Conservation (phyloP, 2,113 vertebrate species). For the Spea bombifrons region DNA sequence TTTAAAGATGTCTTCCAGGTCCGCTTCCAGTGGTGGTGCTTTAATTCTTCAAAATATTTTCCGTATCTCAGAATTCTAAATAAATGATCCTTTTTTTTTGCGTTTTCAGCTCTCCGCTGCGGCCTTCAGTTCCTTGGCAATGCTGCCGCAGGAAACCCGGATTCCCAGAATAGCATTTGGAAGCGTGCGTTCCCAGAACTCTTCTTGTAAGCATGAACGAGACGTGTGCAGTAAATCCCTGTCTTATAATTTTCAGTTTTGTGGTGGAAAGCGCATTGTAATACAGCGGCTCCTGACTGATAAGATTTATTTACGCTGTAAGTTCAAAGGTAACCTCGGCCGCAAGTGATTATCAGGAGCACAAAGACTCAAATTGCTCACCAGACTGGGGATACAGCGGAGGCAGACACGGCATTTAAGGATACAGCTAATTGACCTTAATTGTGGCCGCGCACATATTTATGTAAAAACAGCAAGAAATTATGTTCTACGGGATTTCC, state of each 20-base stretch:
- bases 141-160: slow-evolving; percentile 80
- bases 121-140: slow-evolving; percentile 95
- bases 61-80: not conserved
- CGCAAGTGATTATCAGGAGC: not conserved
- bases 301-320: slow-evolving; percentile 32
- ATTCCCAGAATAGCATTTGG: slow-evolving; percentile 84
- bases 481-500: too few species aligned
- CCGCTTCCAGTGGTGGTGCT: too few species aligned
- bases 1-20: too few species aligned
- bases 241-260: slow-evolving; percentile 32
- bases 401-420: not conserved
- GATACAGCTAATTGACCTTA: not conserved
- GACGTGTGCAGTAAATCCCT: slow-evolving; percentile 32
- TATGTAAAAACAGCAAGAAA: too few species aligned
- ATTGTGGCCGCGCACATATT: not conserved
- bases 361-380: not conserved
- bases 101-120: slow-evolving; percentile 79
- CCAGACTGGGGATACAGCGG: not conserved
- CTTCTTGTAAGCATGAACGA: slow-evolving; percentile 71
- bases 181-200: slow-evolving; percentile 70
- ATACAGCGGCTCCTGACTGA: slow-evolving; percentile 7
- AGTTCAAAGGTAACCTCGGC: slow-evolving; percentile 8
- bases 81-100: slow-evolving; percentile 44
- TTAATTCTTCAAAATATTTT: too few species aligned
- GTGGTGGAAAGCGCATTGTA: slow-evolving; percentile 16